A percentile compares a stretch with the other conserved stretches of the same genome.
Evolutionary conservation across 2,888 invertebrate species (phyloP).

Genomic region (Brachypterus glaber): DNA sequence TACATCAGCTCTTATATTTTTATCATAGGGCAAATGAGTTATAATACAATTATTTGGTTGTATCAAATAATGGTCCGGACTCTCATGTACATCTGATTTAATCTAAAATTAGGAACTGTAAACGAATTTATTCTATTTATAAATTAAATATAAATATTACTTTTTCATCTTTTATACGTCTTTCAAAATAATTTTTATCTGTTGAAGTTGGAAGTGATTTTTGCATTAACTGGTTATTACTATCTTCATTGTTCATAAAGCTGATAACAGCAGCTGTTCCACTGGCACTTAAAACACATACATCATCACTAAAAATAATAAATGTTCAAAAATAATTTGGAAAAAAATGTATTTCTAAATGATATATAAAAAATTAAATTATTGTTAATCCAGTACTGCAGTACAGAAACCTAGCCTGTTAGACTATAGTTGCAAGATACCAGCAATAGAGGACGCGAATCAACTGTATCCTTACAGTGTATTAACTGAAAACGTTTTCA

Average conservation of each 20-base stretch:
- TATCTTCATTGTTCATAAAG: slow-evolving; percentile 42
- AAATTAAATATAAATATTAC: no score
- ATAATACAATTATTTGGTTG: slow-evolving; percentile 25
- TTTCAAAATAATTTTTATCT: slow-evolving; percentile 43
- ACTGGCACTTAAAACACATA: slow-evolving; percentile 85
- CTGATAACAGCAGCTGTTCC: slow-evolving; percentile 87
- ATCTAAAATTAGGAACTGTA: no score
- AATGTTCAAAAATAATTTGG: not conserved
- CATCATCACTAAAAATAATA: slow-evolving; percentile 67
- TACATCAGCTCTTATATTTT: slow-evolving; percentile 59
- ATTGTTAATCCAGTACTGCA: no score
- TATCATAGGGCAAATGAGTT: slow-evolving; percentile 80
- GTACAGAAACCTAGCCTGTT: no score
- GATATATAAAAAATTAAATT: slow-evolving; percentile 8
- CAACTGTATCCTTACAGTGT: no score
- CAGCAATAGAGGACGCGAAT: no score
- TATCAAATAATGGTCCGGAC: slow-evolving; percentile 31
- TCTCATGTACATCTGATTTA: no score
- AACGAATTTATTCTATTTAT: no score
- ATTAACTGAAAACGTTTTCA: no score
- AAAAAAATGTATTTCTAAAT: slow-evolving; percentile 2
- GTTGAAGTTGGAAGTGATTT: slow-evolving; percentile 36
- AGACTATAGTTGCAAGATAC: no score
- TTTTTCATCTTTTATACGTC: no score
- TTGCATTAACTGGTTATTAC: slow-evolving; percentile 15